Percentiles rank a stretch among this genome's conserved stretches.
Conservation (phyloP, 2,888 invertebrate species). For the Busseola fusca region DNA sequence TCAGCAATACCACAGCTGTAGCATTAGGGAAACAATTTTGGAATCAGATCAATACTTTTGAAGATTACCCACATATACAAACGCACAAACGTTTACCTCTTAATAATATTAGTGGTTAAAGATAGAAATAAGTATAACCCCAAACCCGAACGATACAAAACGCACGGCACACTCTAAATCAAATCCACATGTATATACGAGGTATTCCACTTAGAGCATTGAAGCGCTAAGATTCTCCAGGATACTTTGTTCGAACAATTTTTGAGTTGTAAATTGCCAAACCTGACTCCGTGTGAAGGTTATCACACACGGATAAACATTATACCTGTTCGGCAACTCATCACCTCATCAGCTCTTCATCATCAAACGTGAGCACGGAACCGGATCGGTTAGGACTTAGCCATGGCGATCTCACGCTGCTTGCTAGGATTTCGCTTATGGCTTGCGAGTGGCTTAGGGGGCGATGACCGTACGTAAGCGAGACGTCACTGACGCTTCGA, state of each 20-base stretch:
- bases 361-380: too few species aligned
- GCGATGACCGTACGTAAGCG: not conserved
- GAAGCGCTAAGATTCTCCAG: not conserved
- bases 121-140: not conserved
- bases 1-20: not conserved
- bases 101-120: not conserved
- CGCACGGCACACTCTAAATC: slow-evolving; percentile 1
- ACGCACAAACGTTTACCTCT: too few species aligned
- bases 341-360: not conserved
- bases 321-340: not conserved
- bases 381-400: not conserved
- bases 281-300: slow-evolving; percentile 10
- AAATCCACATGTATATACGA: not conserved
- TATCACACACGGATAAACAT: not conserved
- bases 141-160: not conserved
- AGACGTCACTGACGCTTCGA: not conserved
- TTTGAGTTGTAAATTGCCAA: slow-evolving; percentile 17
- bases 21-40: not conserved
- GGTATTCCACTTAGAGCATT: too few species aligned
- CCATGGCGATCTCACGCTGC: not conserved
- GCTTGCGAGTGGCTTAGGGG: not conserved
- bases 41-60: not conserved
- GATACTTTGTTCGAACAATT: slow-evolving; percentile 8
- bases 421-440: not conserved
- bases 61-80: not conserved